Conservation (phyloP, 2,888 invertebrate species). For the Congeria kusceri region DNA sequence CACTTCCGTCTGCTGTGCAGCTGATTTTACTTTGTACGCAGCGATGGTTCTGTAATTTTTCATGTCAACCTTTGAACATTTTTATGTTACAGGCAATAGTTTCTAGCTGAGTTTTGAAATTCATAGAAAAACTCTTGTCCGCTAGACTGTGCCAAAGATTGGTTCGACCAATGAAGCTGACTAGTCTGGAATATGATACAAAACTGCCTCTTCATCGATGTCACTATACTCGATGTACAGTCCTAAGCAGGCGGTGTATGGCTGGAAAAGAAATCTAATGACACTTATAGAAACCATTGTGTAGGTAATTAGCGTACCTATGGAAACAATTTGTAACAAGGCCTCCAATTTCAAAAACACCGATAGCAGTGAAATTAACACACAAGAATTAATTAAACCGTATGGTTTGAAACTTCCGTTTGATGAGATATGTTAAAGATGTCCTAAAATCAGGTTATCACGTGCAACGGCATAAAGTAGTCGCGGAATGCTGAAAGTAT, state of each 20-base stretch:
- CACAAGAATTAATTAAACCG: conserved; percentile 69
- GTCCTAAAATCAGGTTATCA: conserved; percentile 75
- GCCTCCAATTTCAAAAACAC: conserved; percentile 70
- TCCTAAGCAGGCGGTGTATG: conserved; percentile 63
- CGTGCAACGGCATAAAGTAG: conserved; percentile 78
- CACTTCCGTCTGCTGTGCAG: no score
- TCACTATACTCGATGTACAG: conserved; percentile 78
- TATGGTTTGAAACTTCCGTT: conserved; percentile 61
- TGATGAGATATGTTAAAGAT: conserved; percentile 58
- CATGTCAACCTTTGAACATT: no score
- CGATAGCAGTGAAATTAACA: conserved; percentile 68
- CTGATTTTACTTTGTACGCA: no score
- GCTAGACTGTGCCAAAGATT: no score
- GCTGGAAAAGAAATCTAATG: conserved; percentile 76
- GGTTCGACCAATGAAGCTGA: no score
- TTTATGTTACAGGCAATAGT: no score
- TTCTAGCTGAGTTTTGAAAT: no score
- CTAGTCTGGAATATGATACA: no score
- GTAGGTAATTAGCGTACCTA: conserved; percentile 79
- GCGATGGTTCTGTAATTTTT: no score
- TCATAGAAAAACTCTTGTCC: no score
- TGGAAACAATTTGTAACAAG: conserved; percentile 78
- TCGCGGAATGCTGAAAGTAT: conserved; percentile 87
- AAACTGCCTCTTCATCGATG: conserved; percentile 8
- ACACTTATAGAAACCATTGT: conserved; percentile 77